A percentile compares a stretch with the other conserved stretches of the same genome.
Evolutionary conservation across 2,888 invertebrate genomes (phyloP).

Genomic region (Apamea epomidion): DNA sequence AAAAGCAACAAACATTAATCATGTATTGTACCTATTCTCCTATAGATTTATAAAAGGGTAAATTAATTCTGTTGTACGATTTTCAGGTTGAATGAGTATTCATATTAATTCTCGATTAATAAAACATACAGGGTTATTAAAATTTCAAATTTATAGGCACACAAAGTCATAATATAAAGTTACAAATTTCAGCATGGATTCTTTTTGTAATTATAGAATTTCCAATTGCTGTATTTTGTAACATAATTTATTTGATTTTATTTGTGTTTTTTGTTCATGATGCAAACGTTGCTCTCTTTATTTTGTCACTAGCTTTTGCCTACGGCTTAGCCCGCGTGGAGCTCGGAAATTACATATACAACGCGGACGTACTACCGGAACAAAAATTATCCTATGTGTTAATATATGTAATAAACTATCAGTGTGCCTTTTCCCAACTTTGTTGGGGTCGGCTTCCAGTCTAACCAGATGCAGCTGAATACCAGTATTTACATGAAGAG

Average conservation of each 20-base stretch:
- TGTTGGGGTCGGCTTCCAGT: too few species aligned
- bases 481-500: too few species aligned
- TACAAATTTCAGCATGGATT: conserved; percentile 60
- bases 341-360: neutral
- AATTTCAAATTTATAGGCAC: conserved; percentile 46
- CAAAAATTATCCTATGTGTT: neutral
- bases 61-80: conserved; percentile 38
- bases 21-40: neutral
- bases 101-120: conserved; percentile 41
- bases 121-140: conserved; percentile 43
- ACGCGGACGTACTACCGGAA: neutral
- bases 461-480: too few species aligned
- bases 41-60: conserved; percentile 22
- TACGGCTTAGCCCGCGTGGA: neutral
- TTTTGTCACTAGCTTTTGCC: neutral
- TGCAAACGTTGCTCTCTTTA: neutral
- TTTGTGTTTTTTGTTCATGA: neutral
- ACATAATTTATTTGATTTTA: neutral
- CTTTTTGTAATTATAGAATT: conserved; percentile 57
- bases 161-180: conserved; percentile 23
- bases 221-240: neutral
- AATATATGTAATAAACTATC: neutral
- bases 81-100: conserved; percentile 40
- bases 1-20: conserved; percentile 17
- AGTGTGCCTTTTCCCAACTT: neutral